Conservation (phyloP, 37 sponge, comb jelly and placozoan genomes). For the Aplysina aerophoba region DNA sequence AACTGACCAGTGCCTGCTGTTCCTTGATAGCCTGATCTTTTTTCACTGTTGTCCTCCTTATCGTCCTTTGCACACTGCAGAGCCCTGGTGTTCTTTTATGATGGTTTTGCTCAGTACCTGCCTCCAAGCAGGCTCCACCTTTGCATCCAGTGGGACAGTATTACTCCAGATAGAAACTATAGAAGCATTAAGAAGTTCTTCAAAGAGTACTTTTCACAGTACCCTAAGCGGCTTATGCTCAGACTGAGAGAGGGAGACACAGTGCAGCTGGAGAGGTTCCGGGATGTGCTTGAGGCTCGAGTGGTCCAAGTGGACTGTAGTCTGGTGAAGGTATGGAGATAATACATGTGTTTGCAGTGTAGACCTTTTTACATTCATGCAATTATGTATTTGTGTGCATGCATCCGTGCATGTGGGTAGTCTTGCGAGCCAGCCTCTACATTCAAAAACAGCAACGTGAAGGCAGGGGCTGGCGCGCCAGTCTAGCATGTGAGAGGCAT, state of each 20-base stretch:
- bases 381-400: neutral
- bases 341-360: neutral
- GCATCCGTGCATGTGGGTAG: neutral
- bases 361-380: too few species aligned
- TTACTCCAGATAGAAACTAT: neutral
- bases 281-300: conserved; percentile 19
- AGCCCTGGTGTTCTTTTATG: conserved; percentile 49
- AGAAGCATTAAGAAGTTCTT: neutral
- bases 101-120: conserved; percentile 57
- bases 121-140: conserved; percentile 22
- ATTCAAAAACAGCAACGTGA: too few species aligned
- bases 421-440: too few species aligned
- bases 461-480: too few species aligned
- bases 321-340: conserved; percentile 36
- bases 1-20: neutral
- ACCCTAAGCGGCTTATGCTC: conserved; percentile 37
- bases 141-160: neutral
- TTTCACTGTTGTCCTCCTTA: too few species aligned
- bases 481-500: too few species aligned
- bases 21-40: neutral
- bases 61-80: too few species aligned
- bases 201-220: neutral
- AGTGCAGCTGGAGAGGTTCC: conserved; percentile 28
- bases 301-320: conserved; percentile 53
- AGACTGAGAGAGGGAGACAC: conserved; percentile 22